Evolutionary conservation across 2,888 invertebrate species (phyloP).

Genomic region (Agrochola macilenta): DNA sequence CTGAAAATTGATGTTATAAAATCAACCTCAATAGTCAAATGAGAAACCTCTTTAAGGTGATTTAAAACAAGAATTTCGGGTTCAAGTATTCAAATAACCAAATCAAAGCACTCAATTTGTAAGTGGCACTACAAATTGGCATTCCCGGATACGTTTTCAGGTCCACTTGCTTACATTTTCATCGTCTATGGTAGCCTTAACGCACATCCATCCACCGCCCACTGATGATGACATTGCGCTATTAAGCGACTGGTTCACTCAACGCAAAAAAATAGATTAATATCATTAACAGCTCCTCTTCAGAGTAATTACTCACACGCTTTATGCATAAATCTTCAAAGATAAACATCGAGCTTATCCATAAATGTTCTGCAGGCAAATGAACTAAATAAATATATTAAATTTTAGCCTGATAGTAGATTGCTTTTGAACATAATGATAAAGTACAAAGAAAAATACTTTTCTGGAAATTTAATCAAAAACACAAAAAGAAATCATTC

Average conservation of each 20-base stretch:
- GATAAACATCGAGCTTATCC: constrained; percentile 52
- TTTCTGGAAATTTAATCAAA: background rate
- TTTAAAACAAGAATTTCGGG: no score
- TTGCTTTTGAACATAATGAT: background rate
- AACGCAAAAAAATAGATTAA: constrained; percentile 39
- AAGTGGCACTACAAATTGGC: no score
- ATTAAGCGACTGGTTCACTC: constrained; percentile 23
- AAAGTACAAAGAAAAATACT: background rate
- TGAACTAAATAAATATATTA: constrained; percentile 38
- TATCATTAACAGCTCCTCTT: constrained; percentile 31
- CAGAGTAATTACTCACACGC: constrained; percentile 50
- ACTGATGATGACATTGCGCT: constrained; percentile 16
- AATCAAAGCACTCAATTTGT: background rate
- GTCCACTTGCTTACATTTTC: background rate
- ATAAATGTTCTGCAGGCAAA: constrained; percentile 33
- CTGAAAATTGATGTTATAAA: no score
- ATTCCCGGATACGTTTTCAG: background rate
- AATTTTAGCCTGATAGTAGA: constrained; percentile 19
- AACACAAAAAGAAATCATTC: background rate
- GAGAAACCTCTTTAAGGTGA: no score
- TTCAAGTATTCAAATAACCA: background rate
- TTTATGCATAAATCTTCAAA: constrained; percentile 50
- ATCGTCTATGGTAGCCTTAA: background rate
- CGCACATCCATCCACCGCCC: background rate
- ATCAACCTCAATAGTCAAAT: no score